Base-by-base conservation (phyloP, 2,888 invertebrate genomes). In the Alitta virens region DNA sequence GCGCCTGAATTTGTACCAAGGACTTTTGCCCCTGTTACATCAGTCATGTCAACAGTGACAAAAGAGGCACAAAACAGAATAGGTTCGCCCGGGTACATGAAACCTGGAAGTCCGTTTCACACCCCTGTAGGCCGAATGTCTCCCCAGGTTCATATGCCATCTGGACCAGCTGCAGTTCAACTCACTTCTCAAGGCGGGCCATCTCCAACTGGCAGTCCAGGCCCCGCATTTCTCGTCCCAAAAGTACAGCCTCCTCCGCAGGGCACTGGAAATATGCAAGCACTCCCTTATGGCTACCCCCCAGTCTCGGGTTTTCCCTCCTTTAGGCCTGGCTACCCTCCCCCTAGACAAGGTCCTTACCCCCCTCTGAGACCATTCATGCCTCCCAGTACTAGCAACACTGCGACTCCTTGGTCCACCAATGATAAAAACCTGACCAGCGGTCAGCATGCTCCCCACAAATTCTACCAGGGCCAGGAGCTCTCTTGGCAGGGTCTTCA, bases 1-100 rank as follows among this genome's bases (percentile, higher is more conserved):
- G 69, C 69, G n/a, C 68, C 69, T 7, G 69, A 69, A 46, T 69
- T 69, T 62, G 65, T 69, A 25, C 68, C 69, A 14, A 33, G 57
- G 24, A 23, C 57, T 16, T 59, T 60, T 49, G 38, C 51, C 5
- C 58, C 63, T 18, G 50, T 26, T 40, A 50, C 25, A 23, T 26
- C 50, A 2, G 2, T 40, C 12, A 2, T 25, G 2, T 16, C 42
- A 7, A 25, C 25, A 16, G 50, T 18, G 1, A 23, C n/a, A 18
- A 1, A 26, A 7, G 25, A 24, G 43, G 23, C 27, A 9, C 58
- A 49, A 3, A 25, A 51, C n/a, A 50, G 23, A 18, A 43, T 24
- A 24, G 40, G 42, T 16, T 40, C 56, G 12, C 40, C 42, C 43
- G 25, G 43, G 12, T 33, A 43, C 1, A 25, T 38, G 2, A 38